Base-by-base conservation (phyloP, 1,140 invertebrate genomes). In the Drosophila simulans region DNA sequence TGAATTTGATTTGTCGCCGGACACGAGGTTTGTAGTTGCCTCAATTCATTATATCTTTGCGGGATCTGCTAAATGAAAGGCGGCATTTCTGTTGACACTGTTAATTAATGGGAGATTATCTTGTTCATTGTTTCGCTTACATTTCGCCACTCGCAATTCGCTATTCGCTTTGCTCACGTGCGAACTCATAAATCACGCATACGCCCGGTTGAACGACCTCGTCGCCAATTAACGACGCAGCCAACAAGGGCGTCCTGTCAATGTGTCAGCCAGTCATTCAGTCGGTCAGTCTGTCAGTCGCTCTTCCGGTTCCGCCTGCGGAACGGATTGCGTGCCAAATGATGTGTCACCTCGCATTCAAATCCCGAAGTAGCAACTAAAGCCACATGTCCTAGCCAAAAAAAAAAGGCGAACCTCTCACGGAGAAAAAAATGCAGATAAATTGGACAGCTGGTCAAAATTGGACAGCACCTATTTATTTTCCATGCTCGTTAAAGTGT, bases 81-180 rank as follows among this genome's bases (percentile, higher is more conserved):
- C 69, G 77, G 69, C 84, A 80, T 74, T 80, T 78, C 60, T 78
- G 84, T 80, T 90, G 84, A 89, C 84, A 89, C 56, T 89, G 69
- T 80, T 88, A 89, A 89, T 89, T 89, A 89, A 80, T 89, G 69
- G 66, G 53, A 46, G 85, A 90, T 88, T 88, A 88, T 80, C 77
- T 84, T 80, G 55, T 76, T 60, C 53, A 55, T 56, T 71, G 68
- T 58, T 69, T 55, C 49, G 37, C 34, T 56, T 43, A 40, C 42
- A 31, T 49, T 60, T 20, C 45, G 25, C 34, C 51, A 57, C 64
- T 65, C 37, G 31, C 39, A 5, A 20, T 64, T 43, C 46, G 58
- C 65, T 31, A 25, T 35, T n/a, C 39, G 35, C 45, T 22, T 22
- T 20, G 12, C 27, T 58, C 80, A 86, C 76, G 82, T 81, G 78